A percentile compares a stretch with the other conserved stretches of the same genome.
Conservation (phyloP, 1,140 invertebrate genomes). For the Drosophila sp. region DNA sequence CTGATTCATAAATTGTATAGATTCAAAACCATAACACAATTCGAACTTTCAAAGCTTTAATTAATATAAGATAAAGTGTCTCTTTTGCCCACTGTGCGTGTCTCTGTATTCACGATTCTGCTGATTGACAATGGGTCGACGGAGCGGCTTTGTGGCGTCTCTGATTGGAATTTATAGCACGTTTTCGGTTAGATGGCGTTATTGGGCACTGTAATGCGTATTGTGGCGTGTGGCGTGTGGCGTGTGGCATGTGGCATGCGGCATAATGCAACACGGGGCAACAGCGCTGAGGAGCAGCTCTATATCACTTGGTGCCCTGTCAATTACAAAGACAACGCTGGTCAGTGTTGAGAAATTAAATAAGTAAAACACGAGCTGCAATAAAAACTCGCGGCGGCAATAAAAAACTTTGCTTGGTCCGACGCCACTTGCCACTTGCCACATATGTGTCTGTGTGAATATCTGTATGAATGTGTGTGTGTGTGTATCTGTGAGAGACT, state of each 20-base stretch:
- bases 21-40: too few relatives aligned
- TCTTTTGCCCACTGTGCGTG: slow-evolving; percentile 15
- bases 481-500: slow-evolving; percentile 58
- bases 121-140: slow-evolving; percentile 49
- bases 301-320: slow-evolving; percentile 55
- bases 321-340: slow-evolving; percentile 49
- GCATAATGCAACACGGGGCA: slow-evolving; percentile 30
- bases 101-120: slow-evolving; percentile 25
- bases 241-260: neutral
- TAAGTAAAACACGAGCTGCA: slow-evolving; percentile 72
- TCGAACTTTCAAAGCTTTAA: too few relatives aligned
- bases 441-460: slow-evolving; percentile 14
- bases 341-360: slow-evolving; percentile 72
- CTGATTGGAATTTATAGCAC: slow-evolving; percentile 77
- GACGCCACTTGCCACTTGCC: slow-evolving; percentile 17
- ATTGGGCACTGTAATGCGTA: slow-evolving; percentile 31
- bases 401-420: slow-evolving; percentile 33
- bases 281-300: slow-evolving; percentile 19
- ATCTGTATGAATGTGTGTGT: slow-evolving; percentile 21
- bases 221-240: slow-evolving; percentile 6
- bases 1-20: too few relatives aligned
- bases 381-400: slow-evolving; percentile 70
- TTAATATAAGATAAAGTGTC: neutral
- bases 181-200: slow-evolving; percentile 50
- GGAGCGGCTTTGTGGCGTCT: slow-evolving; percentile 29